phyloP scores from a whole-genome alignment of 2,113 vertebrate genomes.

The Cyanocitta stelleri region DNA sequence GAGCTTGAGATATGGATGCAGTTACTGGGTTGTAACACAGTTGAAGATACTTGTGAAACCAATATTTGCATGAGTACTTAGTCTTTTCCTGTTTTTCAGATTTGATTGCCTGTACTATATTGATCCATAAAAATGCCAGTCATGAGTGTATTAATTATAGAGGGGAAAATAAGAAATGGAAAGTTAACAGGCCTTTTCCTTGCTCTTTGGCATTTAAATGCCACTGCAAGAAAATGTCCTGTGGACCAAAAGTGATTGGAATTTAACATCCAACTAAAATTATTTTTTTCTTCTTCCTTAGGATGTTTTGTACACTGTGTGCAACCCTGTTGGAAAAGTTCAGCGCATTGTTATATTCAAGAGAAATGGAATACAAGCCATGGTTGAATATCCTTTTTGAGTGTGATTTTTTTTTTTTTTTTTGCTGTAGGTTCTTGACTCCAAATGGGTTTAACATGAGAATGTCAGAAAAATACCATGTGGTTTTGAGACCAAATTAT shows the following conservation, averaged over 20 bases:
- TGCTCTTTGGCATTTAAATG: neutral
- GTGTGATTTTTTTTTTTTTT: neutral
- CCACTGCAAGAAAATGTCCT: neutral
- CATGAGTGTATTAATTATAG: neutral
- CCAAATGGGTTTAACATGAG: neutral
- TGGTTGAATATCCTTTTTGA: conserved; percentile 96
- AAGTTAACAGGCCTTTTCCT: neutral
- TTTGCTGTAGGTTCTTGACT: neutral
- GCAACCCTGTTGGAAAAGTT: conserved; percentile 89
- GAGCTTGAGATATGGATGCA: neutral
- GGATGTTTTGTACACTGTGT: conserved; percentile 92
- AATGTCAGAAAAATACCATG: neutral
- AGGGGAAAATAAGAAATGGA: neutral
- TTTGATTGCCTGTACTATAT: neutral
- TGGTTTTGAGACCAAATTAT: neutral
- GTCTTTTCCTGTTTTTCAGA: neutral
- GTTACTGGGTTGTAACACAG: neutral
- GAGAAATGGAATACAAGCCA: conserved; percentile 94
- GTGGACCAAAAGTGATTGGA: neutral
- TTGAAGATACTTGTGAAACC: neutral
- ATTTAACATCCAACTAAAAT: neutral
- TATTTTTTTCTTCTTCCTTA: conserved; percentile 41
- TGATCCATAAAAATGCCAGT: neutral
- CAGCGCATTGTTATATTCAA: conserved; percentile 96
- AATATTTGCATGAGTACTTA: neutral